Evolutionary conservation across 2,797 vertebrate species (phyloP), one percentile per base, ranked within the genome.

Genomic region (Percopsis omiscomaycus): DNA sequence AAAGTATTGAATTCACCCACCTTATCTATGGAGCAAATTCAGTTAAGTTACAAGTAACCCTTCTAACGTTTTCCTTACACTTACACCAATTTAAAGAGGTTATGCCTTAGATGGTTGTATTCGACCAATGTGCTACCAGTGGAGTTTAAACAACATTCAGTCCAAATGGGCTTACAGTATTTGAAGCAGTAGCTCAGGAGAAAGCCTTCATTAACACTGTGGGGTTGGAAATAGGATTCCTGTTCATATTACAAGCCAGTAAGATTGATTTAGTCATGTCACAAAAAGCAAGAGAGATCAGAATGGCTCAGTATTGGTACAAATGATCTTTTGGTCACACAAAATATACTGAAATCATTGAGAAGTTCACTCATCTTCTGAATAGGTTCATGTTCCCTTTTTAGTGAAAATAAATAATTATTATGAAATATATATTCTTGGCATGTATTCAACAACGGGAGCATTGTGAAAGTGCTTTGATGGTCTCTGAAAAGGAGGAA

Each of bases 191-290:
- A 62, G 61, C 62, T 61, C 28, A 61, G 28, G 9, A 62, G 30
- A 48, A 71, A 51, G 55, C 61, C 32, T 61, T 75, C 73, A 73
- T 50, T 69, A 61, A 55, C 58, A 74, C 59, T 61, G 52, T 68
- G 63, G 50, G 62, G 66, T 70, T 15, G 64, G 62, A 78, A 75
- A 66, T 50, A 53, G 59, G 64, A 77, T 83, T 77, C 60, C 59
- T 42, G 15, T 66, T 61, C 52, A 50, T 55, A 68, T 73, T 59
- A 69, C 68, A 45, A 71, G 60, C 42, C 32, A 67, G 59, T 69
- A 72, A 77, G 65, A 77, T 81, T 71, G 71, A 6, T 51, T 62
- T 64, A 46, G 46, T 9, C 63, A 50, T 29, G 75, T 80, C 72
- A 59, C 61, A 74, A 57, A 57, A 49, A 59, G 27, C 14, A 46